Evolutionary conservation across 2,797 vertebrate species (phyloP), one percentile per base, ranked within the genome.

Genomic region (Cuniculus paca): DNA sequence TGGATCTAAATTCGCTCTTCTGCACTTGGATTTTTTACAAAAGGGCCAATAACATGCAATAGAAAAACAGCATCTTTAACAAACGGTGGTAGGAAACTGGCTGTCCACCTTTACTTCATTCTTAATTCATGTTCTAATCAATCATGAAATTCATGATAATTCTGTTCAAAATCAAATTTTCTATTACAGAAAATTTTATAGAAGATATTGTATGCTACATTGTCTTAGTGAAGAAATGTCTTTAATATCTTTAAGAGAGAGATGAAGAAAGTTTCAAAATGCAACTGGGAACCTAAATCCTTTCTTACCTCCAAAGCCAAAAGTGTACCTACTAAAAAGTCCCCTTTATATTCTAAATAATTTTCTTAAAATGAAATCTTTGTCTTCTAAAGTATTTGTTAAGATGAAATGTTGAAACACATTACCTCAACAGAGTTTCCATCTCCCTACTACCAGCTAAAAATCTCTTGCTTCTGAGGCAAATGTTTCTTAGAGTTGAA

Each of bases 201-300:
- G 72, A 82, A 88, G 96, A 97, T 42, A 95, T 48, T 82, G 14
- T 77, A 94, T 96, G 97, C 96, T 97, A 97, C 98, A 96, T 52
- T 85, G 82, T 97, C 82, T 85, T 96, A 77, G 94, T 97, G 98
- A 98, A 98, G 90, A 98, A 98, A 98, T 98, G 95, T 96, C 98
- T 98, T 98, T 98, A 98, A 98, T 98, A 97, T 88, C n/a, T 0
- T 39, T 79, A 65, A 88, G 90, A 1, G 94, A 60, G 39, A 96
- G 65, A 14, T 79, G 84, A 88, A 68, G 5, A 24, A 48, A 96
- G 92, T 91, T 91, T 36, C 65, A 87, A 72, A 56, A 83, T 52
- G 52, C 24, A 65, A 54, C 28, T 86, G 5, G 75, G 45, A 82
- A 90, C 75, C 19, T 10, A 68, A 31, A 78, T 36, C 45, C 28